Percentiles rank a stretch among this genome's conserved stretches.
These are phyloP conservation scores for Megatriorchis doriae DNA, from an alignment of 2,113 vertebrate genomes.

Conservation along the genomic window DNA sequence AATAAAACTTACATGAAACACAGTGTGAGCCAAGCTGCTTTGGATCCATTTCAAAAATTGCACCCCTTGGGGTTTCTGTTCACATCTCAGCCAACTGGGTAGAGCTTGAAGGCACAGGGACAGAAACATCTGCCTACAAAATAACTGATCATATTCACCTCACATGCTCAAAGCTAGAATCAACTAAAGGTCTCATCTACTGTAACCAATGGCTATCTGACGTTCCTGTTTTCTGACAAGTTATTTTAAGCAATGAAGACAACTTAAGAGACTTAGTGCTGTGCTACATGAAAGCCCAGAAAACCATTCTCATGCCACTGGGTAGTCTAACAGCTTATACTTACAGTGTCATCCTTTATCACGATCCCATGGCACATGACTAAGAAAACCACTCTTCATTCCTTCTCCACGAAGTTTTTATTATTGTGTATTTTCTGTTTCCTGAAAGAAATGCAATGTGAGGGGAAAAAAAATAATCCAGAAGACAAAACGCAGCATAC, in stretches of 20 bases:
- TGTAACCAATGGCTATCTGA: not conserved
- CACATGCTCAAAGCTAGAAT: not conserved
- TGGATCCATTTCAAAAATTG: constrained; percentile 43
- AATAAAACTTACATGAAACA: constrained; percentile 17
- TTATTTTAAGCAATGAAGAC: not conserved
- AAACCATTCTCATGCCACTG: not conserved
- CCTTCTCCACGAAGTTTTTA: not conserved
- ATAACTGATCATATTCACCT: not conserved
- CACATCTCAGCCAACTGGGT: not conserved
- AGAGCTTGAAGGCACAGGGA: not conserved
- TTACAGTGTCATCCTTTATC: not conserved
- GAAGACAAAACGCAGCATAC: not conserved
- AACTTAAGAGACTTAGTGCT: not conserved
- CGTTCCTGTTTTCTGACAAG: not conserved
- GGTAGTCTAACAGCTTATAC: not conserved
- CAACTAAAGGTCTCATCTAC: not conserved
- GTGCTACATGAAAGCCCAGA: not conserved
- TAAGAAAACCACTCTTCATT: not conserved
- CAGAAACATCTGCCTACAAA: constrained; percentile 17
- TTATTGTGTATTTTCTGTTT: not conserved
- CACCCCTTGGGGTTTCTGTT: constrained; percentile 24
- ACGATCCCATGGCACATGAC: not conserved
- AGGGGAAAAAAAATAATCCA: not conserved
- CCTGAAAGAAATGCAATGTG: not conserved
- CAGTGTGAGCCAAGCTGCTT: not conserved